A percentile compares a stretch with the other conserved stretches of the same genome.
These are phyloP conservation scores for Drosophila greeni DNA, from an alignment of 2,888 invertebrate species.

Conservation along the genomic window DNA sequence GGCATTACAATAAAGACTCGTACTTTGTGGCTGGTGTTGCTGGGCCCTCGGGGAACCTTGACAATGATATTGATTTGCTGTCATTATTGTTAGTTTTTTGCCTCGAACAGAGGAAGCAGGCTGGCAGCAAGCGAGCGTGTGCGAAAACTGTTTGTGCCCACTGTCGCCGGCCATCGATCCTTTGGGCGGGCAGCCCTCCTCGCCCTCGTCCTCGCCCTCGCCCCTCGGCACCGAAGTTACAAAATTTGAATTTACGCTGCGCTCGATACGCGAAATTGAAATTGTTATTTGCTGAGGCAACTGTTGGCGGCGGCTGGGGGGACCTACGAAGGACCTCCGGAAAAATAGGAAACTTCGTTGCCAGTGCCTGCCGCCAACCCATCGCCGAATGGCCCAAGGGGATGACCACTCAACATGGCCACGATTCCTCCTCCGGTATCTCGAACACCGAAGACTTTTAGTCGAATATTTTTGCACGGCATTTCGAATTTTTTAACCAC, in stretches of 20 bases:
- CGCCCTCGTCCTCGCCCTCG: too few species aligned
- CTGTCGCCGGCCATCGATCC: constrained; percentile 43
- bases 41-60: constrained; percentile 44
- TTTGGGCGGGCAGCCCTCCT: constrained; percentile 30
- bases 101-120: constrained; percentile 1
- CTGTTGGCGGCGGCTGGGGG: not conserved
- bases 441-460: constrained; percentile 32
- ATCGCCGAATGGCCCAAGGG: constrained; percentile 29
- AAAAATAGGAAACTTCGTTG: constrained; percentile 34
- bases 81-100: constrained; percentile 68
- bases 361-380: constrained; percentile 14
- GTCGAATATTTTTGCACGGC: constrained; percentile 24
- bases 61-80: constrained; percentile 70
- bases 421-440: constrained; percentile 29
- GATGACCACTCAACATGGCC: constrained; percentile 39
- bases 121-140: constrained; percentile 8
- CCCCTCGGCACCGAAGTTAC: constrained; percentile 37
- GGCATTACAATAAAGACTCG: constrained; percentile 60
- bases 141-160: constrained; percentile 53
- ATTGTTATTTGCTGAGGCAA: constrained; percentile 65
- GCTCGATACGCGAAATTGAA: constrained; percentile 67
- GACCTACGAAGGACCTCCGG: constrained; percentile 5
- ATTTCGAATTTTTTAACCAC: constrained; percentile 6
- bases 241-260: constrained; percentile 69
- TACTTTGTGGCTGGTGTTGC: constrained; percentile 52